Evolutionary conservation across 2,797 vertebrate species (phyloP).

Genomic region (Trachurus trachurus): DNA sequence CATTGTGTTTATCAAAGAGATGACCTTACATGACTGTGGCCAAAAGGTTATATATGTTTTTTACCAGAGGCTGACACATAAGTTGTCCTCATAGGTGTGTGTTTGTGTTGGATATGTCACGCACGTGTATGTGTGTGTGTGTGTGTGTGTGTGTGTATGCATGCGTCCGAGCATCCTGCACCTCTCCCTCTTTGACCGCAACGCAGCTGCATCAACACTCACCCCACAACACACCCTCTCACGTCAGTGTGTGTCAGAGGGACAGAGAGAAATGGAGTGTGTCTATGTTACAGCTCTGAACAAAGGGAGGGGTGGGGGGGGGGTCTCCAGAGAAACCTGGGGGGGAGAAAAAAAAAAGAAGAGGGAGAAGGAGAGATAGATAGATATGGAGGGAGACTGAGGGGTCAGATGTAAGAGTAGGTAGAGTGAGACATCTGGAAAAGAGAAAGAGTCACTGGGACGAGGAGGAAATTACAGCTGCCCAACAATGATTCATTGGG

Average conservation of each 20-base stretch:
- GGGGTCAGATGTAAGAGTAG: conserved; percentile 79
- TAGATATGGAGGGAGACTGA: conserved; percentile 68
- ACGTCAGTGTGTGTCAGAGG: conserved; percentile 64
- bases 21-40: conserved; percentile 76
- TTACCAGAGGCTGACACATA: conserved; percentile 66
- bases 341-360: conserved; percentile 33
- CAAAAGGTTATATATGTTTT: conserved; percentile 72
- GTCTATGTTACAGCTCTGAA: conserved; percentile 65
- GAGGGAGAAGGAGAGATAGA: conserved; percentile 30
- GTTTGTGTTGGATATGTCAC: neutral
- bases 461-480: conserved; percentile 85
- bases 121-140: conserved; percentile 15
- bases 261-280: conserved; percentile 69
- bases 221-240: conserved; percentile 59
- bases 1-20: conserved; percentile 75
- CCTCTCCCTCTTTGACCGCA: conserved; percentile 71
- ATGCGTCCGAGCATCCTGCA: conserved; percentile 61
- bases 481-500: conserved; percentile 86
- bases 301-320: conserved; percentile 40
- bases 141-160: conserved; percentile 28
- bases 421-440: conserved; percentile 87
- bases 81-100: conserved; percentile 33
- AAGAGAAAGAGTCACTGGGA: conserved; percentile 77
- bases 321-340: conserved; percentile 65
- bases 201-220: conserved; percentile 80